These are phyloP conservation scores for Brachypteracias leptosomus DNA, from an alignment of 2,113 vertebrate genomes.

Conservation along the genomic window DNA sequence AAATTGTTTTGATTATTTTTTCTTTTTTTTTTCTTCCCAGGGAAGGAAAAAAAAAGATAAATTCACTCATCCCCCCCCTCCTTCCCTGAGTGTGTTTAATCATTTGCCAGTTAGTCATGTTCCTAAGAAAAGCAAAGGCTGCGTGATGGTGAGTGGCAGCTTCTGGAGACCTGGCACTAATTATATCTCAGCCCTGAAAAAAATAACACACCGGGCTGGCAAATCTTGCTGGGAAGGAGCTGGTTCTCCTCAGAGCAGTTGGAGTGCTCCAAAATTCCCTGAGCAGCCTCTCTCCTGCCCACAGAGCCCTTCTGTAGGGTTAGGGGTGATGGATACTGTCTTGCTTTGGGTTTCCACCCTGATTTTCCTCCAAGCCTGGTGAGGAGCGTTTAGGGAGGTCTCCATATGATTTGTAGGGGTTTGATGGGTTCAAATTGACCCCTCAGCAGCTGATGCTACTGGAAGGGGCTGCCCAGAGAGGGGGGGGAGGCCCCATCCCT, in stretches of 20 bases:
- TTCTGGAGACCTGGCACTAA: neutral
- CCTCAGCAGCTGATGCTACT: neutral
- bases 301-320: neutral
- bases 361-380: neutral
- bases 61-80: neutral
- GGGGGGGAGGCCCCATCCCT: no score
- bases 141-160: slow-evolving; percentile 19
- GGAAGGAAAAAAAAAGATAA: neutral
- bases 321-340: fast-evolving
- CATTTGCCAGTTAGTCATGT: neutral
- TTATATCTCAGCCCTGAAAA: neutral
- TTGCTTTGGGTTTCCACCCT: neutral
- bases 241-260: neutral
- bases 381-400: fast-evolving
- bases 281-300: neutral
- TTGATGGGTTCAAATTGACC: neutral
- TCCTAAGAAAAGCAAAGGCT: slow-evolving; percentile 4
- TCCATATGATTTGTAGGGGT: fast-evolving
- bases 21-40: neutral
- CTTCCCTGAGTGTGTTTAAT: neutral
- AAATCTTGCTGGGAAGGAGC: neutral
- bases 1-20: neutral
- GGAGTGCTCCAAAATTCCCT: neutral
- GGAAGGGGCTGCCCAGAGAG: no score
- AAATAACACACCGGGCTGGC: neutral